Evolutionary conservation across 37 sponge, comb jelly and placozoan species (phyloP).

Genomic region (Haliclona indistincta): DNA sequence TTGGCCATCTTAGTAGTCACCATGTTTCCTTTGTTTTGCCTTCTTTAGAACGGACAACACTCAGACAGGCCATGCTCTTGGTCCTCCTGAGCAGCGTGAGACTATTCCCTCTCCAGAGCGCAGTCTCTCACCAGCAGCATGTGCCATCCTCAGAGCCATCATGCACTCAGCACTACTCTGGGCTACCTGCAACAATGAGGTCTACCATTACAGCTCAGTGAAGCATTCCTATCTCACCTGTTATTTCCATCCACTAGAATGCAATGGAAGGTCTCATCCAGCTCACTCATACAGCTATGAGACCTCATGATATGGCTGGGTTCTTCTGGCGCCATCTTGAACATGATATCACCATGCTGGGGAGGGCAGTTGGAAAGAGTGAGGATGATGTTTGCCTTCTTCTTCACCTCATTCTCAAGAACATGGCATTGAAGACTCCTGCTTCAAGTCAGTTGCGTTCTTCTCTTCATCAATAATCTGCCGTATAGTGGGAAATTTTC

Average conservation of each 20-base stretch:
- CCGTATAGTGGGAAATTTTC: too few relatives aligned
- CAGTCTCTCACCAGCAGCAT: conserved; percentile 42
- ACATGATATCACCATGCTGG: conserved; percentile 33
- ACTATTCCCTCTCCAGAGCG: conserved; percentile 41
- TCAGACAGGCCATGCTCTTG: conserved; percentile 56
- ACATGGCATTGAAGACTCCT: conserved; percentile 24
- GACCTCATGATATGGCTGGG: conserved; percentile 31
- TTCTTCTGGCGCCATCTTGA: conserved; percentile 59
- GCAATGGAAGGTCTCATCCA: conserved; percentile 9
- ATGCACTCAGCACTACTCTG: conserved; percentile 63
- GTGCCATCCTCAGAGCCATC: conserved; percentile 47
- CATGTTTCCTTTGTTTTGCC: neutral
- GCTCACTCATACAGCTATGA: conserved; percentile 16
- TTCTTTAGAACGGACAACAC: conserved; percentile 43
- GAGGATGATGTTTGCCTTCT: conserved; percentile 46
- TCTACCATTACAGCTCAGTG: neutral
- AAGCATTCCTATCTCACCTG: neutral
- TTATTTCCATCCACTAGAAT: neutral
- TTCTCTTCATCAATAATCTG: too few relatives aligned
- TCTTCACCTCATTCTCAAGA: conserved; percentile 42
- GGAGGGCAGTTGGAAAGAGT: conserved; percentile 26
- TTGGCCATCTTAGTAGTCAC: neutral
- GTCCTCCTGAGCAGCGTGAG: conserved; percentile 31
- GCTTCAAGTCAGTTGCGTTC: conserved; percentile 10
- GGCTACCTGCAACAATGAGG: conserved; percentile 34